phyloP scores from a whole-genome alignment of 2,113 vertebrate species.

The Chaenocephalus aceratus region DNA sequence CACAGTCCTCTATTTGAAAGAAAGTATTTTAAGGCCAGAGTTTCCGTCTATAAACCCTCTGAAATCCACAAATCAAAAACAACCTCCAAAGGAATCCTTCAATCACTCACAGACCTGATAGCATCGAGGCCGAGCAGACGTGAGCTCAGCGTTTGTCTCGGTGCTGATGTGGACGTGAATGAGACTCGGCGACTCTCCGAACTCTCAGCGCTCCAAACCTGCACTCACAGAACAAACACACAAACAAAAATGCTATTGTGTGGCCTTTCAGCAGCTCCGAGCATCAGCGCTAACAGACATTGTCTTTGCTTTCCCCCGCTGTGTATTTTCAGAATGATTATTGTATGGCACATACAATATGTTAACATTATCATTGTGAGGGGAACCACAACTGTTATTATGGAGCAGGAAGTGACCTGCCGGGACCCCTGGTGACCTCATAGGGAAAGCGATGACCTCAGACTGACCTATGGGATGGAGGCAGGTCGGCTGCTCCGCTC shows the following conservation, averaged over 20 bases:
- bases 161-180: constrained; percentile 45
- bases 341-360: constrained; percentile 84
- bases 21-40: background rate
- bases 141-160: constrained; percentile 45
- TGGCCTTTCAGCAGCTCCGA: constrained; percentile 62
- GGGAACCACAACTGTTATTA: constrained; percentile 70
- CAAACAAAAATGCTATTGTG: constrained; percentile 77
- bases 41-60: background rate
- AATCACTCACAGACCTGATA: constrained; percentile 7
- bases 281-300: constrained; percentile 83
- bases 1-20: background rate
- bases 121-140: constrained; percentile 28
- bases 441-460: constrained; percentile 78
- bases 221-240: constrained; percentile 61
- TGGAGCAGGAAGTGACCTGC: constrained; percentile 81
- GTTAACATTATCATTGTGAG: constrained; percentile 73
- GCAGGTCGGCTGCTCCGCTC: constrained; percentile 44
- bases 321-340: constrained; percentile 84
- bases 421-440: constrained; percentile 76
- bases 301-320: constrained; percentile 80
- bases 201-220: constrained; percentile 49
- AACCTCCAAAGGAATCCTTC: background rate
- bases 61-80: background rate
- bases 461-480: constrained; percentile 63
- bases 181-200: constrained; percentile 30